Conservation (phyloP, 1,140 invertebrate genomes). For the Caenorhabditis latens region DNA sequence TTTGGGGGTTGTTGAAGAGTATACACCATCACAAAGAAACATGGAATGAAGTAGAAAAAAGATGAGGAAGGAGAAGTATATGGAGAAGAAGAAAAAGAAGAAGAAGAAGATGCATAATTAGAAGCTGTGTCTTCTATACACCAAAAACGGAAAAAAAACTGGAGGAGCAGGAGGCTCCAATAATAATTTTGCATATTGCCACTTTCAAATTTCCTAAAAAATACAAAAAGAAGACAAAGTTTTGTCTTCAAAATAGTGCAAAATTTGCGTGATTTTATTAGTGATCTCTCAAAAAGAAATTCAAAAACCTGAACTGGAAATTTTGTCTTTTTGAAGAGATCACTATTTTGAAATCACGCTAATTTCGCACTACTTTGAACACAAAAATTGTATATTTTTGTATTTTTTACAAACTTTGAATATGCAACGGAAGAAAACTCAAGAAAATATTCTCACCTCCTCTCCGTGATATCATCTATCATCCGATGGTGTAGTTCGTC, state of each 20-base stretch:
- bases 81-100: slow-evolving; percentile 26
- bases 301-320: too few species aligned
- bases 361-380: too few species aligned
- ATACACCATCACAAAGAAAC: slow-evolving; percentile 30
- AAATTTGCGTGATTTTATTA: too few species aligned
- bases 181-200: slow-evolving; percentile 3
- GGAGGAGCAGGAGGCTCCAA: not conserved
- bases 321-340: too few species aligned
- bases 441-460: not conserved
- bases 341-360: too few species aligned
- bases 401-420: not conserved
- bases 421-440: not conserved
- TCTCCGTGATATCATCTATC: slow-evolving; percentile 6
- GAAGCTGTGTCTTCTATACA: slow-evolving; percentile 28
- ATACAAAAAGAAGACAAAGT: too few species aligned
- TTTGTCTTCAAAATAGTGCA: too few species aligned
- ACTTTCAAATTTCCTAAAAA: too few species aligned
- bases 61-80: slow-evolving; percentile 1
- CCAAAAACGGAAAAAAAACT: slow-evolving; percentile 21
- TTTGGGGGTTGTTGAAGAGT: not conserved
- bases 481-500: slow-evolving; percentile 2
- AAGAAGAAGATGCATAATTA: slow-evolving; percentile 53
- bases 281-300: too few species aligned
- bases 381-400: too few species aligned
- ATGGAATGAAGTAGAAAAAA: slow-evolving; percentile 43